A percentile compares a stretch with the other conserved stretches of the same genome.
Evolutionary conservation across 2,797 vertebrate genomes (phyloP).

Genomic region (Coregonus sp.): DNA sequence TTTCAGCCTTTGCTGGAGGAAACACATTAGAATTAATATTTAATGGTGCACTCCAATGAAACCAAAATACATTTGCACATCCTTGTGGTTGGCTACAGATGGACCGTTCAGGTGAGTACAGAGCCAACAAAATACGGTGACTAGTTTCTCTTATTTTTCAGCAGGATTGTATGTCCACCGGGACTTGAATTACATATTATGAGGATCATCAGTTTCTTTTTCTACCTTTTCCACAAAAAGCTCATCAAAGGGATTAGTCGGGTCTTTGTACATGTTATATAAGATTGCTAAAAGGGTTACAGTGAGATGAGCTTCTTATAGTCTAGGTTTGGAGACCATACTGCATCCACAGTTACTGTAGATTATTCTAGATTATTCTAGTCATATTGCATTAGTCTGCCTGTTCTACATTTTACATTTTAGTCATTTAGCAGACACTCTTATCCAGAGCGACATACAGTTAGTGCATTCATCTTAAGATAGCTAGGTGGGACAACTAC

Average conservation of each 20-base stretch:
- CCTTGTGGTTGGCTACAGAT: conserved; percentile 19
- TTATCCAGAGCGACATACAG: too few species aligned
- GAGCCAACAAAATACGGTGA: conserved; percentile 59
- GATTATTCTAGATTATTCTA: not conserved
- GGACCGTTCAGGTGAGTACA: conserved; percentile 43
- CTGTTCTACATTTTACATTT: not conserved
- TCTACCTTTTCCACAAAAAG: conserved; percentile 28
- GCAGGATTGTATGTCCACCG: conserved; percentile 27
- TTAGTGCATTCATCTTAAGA: too few species aligned
- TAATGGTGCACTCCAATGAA: conserved; percentile 52
- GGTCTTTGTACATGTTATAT: conserved; percentile 12
- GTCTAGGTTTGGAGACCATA: not conserved
- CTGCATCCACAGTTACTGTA: not conserved
- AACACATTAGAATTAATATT: conserved; percentile 53
- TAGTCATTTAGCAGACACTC: too few species aligned
- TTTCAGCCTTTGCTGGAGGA: conserved; percentile 15
- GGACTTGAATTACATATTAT: conserved; percentile 35
- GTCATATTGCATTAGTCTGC: not conserved
- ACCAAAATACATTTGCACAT: conserved; percentile 51
- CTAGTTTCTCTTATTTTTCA: conserved; percentile 48
- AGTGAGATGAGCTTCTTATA: not conserved
- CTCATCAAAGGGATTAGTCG: not conserved
- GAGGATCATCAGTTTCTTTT: conserved; percentile 23
- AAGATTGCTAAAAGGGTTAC: conserved; percentile 8
- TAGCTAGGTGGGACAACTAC: too few species aligned